Base-by-base conservation (phyloP, 2,888 invertebrate genomes). In the Oscheius sp. region DNA sequence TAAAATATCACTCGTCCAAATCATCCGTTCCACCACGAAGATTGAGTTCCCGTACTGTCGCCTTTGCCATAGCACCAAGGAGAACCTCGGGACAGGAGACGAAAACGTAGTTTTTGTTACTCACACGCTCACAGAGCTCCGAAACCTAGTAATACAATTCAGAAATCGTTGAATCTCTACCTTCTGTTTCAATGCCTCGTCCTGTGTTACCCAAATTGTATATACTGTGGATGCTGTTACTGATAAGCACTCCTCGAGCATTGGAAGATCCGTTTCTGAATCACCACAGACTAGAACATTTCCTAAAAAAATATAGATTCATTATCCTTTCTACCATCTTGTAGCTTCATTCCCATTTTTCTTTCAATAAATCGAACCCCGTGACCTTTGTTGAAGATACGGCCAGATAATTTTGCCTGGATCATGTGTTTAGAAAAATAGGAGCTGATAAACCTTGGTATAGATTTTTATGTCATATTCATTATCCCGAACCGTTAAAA, bases 351-450 rank as follows among this genome's bases (percentile, higher is more conserved):
- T 32, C 69, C 70, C 78, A 80, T 68, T 38, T 77, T 68, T 65
- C 72, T 38, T 33, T 78, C 67, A 49, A 75, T 73, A 32, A 83
- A 66, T 9, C 74, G 74, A 6, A 83, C 74, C n/a, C 83, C 83
- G 47, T 82, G 74, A 2, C 83, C 83, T 51, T 83, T 83, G 75
- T 80, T 80, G 77, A 83, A 83, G 33, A 82, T 78, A 32, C 74
- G 32, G 6, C 78, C 80, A 24, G 72, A 73, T 56, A 78, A 51
- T 50, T 80, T 79, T 36, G 70, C 74, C 72, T 73, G 28, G 56
- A 72, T 49, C 9, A 6, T 6, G 9, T n/a, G 20, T 30, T 28
- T 30, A 14, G 12, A 51, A 49, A 49, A 49, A 26, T 65, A 44
- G 20, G 12, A 20, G 5, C 8, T 22, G 20, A 32, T 26, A 2